Percentiles rank a stretch among this genome's conserved stretches.
phyloP scores from a whole-genome alignment of 2,113 vertebrate genomes.

The Illadopsis cleaveri region DNA sequence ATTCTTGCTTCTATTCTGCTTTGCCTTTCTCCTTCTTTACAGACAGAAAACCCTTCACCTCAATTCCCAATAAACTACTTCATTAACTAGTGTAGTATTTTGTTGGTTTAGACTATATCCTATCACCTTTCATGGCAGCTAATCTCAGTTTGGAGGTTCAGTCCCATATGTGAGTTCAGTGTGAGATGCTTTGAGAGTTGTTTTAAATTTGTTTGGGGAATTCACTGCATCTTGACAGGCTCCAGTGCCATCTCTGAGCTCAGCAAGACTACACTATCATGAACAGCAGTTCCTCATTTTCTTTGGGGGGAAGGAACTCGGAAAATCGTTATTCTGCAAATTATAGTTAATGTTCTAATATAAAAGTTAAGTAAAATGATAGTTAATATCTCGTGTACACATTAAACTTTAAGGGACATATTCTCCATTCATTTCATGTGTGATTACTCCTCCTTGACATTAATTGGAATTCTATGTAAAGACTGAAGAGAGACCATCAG shows the following conservation, averaged over 20 bases:
- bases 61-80: not conserved
- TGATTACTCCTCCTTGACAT: not conserved
- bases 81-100: not conserved
- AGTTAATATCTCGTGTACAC: not conserved
- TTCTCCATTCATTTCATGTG: not conserved
- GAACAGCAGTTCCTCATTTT: not conserved
- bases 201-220: not conserved
- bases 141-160: not conserved
- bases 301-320: not conserved
- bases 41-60: not conserved
- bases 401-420: not conserved
- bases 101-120: not conserved
- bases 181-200: not conserved
- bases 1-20: not conserved
- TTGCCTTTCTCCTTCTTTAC: not conserved
- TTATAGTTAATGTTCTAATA: not conserved
- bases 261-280: accelerated
- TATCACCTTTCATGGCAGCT: not conserved
- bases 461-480: conserved; percentile 27
- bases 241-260: not conserved
- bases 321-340: not conserved
- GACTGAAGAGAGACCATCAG: not conserved
- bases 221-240: not conserved
- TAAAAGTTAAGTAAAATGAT: conserved; percentile 3
- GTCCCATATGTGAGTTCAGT: not conserved